Evolutionary conservation across 2,888 invertebrate species (phyloP).

Genomic region (Ferdinandea cuprea): DNA sequence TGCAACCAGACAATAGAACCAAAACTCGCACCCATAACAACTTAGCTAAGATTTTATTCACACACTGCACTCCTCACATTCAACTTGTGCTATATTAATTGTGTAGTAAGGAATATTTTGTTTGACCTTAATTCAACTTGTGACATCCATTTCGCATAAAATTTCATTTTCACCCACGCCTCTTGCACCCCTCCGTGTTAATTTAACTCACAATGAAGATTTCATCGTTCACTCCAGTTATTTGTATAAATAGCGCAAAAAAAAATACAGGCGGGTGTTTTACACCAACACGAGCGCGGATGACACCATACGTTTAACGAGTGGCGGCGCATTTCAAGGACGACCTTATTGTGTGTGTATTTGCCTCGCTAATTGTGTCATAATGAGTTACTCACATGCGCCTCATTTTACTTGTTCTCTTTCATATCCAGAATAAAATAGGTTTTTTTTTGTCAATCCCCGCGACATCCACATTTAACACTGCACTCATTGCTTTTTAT

Average conservation of each 20-base stretch:
- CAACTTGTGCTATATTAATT: slow-evolving; percentile 36
- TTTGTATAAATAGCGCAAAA: slow-evolving; percentile 19
- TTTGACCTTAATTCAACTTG: slow-evolving; percentile 62
- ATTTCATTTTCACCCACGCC: slow-evolving; percentile 56
- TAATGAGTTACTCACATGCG: slow-evolving; percentile 47
- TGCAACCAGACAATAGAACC: no score
- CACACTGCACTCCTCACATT: not conserved
- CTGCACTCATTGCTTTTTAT: slow-evolving; percentile 51
- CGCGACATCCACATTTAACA: not conserved
- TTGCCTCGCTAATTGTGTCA: slow-evolving; percentile 36
- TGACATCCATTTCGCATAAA: slow-evolving; percentile 36
- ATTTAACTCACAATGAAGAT: no score
- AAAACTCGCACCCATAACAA: not conserved
- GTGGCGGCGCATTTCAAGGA: slow-evolving; percentile 57
- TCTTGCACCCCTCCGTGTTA: no score
- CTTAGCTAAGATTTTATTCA: not conserved
- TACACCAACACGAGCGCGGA: slow-evolving; percentile 33
- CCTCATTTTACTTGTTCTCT: not conserved
- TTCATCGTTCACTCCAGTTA: slow-evolving; percentile 7
- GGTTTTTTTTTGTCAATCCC: slow-evolving; percentile 22
- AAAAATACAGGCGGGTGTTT: not conserved
- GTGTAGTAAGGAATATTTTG: slow-evolving; percentile 27
- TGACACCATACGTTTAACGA: slow-evolving; percentile 56
- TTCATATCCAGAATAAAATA: not conserved
- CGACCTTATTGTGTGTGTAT: slow-evolving; percentile 53